These are phyloP conservation scores for Saccostrea echinata DNA, from an alignment of 1,140 invertebrate genomes.

Conservation along the genomic window DNA sequence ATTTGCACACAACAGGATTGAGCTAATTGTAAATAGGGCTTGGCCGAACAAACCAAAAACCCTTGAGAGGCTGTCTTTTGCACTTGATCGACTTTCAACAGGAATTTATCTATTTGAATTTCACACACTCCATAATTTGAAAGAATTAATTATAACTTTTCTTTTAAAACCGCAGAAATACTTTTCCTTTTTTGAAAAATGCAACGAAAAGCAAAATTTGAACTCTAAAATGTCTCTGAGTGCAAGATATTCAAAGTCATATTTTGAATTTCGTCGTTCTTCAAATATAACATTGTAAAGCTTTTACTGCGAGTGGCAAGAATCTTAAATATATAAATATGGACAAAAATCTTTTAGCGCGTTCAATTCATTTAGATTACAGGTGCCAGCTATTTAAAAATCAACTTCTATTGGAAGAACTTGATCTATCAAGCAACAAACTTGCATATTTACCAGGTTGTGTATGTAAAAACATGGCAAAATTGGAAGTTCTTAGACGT, in stretches of 20 bases:
- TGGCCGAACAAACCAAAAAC: background rate
- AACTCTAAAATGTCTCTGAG: background rate
- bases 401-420: background rate
- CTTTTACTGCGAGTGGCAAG: background rate
- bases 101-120: background rate
- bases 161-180: background rate
- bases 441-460: background rate
- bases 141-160: background rate
- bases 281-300: background rate
- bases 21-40: background rate
- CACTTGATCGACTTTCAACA: background rate
- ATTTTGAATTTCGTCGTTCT: background rate
- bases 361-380: background rate
- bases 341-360: background rate
- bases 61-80: background rate
- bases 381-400: background rate
- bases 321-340: background rate
- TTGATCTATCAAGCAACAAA: background rate
- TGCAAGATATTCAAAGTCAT: background rate
- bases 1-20: background rate
- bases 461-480: background rate
- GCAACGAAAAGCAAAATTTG: background rate
- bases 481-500: background rate
- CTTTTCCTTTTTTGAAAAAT: background rate
- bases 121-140: background rate